These are phyloP conservation scores for Plecturocebus donacophilus DNA, from an alignment of 2,113 vertebrate genomes.

Conservation along the genomic window DNA sequence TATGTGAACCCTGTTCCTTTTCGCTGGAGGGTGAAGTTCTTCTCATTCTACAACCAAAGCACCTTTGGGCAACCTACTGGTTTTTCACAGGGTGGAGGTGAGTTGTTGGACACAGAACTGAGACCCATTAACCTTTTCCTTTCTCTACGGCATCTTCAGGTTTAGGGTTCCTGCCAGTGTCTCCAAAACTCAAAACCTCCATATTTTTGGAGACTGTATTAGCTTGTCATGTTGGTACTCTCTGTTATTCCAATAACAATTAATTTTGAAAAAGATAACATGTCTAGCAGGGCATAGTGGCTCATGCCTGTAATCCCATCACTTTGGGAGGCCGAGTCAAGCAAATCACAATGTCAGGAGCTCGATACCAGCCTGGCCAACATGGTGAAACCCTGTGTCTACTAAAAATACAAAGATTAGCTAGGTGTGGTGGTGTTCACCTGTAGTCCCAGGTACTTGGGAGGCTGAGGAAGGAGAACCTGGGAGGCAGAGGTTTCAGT, in stretches of 20 bases:
- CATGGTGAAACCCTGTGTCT: too few species aligned
- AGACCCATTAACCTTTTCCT: background rate
- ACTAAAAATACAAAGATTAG: too few species aligned
- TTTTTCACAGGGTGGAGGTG: background rate
- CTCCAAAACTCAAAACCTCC: background rate
- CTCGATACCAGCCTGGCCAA: too few species aligned
- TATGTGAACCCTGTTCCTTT: background rate
- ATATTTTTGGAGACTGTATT: background rate
- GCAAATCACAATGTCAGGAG: too few species aligned
- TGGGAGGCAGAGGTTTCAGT: too few species aligned
- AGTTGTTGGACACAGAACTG: background rate
- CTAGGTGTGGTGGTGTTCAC: too few species aligned
- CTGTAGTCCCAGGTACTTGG: too few species aligned
- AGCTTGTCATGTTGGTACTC: background rate
- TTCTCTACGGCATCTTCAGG: background rate
- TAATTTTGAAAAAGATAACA: background rate
- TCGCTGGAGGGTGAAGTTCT: background rate
- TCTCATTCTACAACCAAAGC: background rate
- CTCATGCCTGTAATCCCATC: too few species aligned
- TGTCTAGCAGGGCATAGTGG: background rate
- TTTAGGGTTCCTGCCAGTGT: background rate
- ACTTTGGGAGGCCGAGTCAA: too few species aligned
- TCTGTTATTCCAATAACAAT: background rate
- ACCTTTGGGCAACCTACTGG: accelerated
- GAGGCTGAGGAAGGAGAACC: too few species aligned